phyloP scores from a whole-genome alignment of 2,113 vertebrate genomes.

The Pitta sordida region DNA sequence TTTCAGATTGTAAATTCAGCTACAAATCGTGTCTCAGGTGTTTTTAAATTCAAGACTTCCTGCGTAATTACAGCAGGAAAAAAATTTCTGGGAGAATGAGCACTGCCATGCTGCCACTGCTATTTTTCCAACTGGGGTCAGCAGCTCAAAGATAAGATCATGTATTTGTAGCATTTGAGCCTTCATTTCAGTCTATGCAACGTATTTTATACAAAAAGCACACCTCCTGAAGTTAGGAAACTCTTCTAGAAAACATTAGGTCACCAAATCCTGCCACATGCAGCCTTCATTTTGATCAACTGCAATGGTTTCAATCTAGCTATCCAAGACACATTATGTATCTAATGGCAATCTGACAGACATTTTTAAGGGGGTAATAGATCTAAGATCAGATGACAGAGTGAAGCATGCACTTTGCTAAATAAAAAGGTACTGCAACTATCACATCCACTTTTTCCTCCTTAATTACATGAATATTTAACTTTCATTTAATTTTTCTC shows the following conservation, averaged over 20 bases:
- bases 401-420: not conserved
- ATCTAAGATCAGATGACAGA: not conserved
- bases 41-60: conserved; percentile 21
- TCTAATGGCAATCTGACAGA: not conserved
- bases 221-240: not conserved
- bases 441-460: not conserved
- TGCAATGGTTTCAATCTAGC: not conserved
- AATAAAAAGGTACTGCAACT: not conserved
- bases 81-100: not conserved
- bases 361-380: not conserved
- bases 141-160: not conserved
- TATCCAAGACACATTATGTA: not conserved
- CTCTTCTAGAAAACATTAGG: not conserved
- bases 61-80: not conserved
- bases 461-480: not conserved
- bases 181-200: not conserved
- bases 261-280: not conserved
- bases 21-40: not conserved
- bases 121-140: not conserved
- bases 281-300: not conserved
- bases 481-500: not conserved
- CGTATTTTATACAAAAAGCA: not conserved
- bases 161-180: not conserved
- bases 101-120: not conserved
- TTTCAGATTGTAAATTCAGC: conserved; percentile 3